Conservation (phyloP, 37 sponge, comb jelly and placozoan species). For the Diacarnus erythraeanus region DNA sequence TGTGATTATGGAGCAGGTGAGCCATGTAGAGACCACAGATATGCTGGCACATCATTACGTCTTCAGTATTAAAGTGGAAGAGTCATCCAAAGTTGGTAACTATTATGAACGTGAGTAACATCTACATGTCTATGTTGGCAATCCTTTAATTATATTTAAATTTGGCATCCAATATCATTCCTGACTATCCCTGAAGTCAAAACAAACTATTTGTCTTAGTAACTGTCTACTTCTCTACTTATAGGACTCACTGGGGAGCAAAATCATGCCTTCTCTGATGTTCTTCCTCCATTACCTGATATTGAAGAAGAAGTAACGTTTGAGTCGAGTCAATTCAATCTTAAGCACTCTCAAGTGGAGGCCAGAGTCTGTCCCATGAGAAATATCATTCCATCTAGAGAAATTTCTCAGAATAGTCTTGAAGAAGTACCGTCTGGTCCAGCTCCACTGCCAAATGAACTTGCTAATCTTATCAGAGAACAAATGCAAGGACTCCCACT, state of each 20-base stretch:
- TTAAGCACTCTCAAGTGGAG: neutral
- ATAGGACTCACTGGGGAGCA: too few relatives aligned
- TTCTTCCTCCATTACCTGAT: too few relatives aligned
- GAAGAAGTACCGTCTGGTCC: neutral
- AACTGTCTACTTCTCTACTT: too few relatives aligned
- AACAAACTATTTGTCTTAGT: too few relatives aligned
- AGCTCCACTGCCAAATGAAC: neutral
- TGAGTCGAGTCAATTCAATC: too few relatives aligned
- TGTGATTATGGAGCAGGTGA: constrained; percentile 23
- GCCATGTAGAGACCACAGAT: constrained; percentile 16
- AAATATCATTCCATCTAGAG: neutral
- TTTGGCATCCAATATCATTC: too few relatives aligned
- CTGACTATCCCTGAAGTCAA: too few relatives aligned
- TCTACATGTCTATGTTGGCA: too few relatives aligned
- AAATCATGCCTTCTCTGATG: too few relatives aligned
- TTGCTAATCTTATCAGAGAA: neutral
- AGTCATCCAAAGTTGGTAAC: constrained; percentile 1
- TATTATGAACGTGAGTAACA: constrained; percentile 41
- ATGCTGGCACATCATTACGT: constrained; percentile 41
- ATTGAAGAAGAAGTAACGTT: too few relatives aligned
- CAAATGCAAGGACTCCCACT: neutral
- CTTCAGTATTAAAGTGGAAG: constrained; percentile 32
- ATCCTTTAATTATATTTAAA: too few relatives aligned
- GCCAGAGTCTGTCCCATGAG: neutral
- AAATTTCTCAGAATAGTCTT: neutral